These are phyloP conservation scores for Andricus quercusramuli DNA, from an alignment of 2,888 invertebrate genomes.

Conservation along the genomic window DNA sequence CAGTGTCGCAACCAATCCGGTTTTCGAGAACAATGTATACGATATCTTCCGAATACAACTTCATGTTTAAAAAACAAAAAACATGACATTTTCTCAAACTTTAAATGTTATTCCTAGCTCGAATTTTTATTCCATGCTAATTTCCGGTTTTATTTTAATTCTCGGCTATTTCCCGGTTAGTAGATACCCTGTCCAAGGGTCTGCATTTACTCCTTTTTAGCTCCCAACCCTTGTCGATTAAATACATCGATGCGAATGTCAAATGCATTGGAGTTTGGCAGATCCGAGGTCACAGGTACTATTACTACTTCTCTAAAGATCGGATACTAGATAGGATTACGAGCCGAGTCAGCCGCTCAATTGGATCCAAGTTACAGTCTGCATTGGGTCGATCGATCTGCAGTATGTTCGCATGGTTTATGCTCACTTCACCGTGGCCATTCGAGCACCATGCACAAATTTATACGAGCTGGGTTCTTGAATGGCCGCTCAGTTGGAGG, in stretches of 20 bases:
- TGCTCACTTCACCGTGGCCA: constrained; percentile 1
- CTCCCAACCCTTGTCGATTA: not conserved
- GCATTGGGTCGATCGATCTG: constrained; percentile 19
- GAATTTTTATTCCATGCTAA: no score
- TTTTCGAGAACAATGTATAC: no score
- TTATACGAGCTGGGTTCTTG: constrained; percentile 12
- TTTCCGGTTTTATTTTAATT: no score
- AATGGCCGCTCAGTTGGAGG: not conserved
- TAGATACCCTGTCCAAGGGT: no score
- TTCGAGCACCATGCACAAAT: constrained; percentile 9
- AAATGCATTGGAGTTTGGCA: not conserved
- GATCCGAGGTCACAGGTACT: not conserved
- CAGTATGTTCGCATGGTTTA: constrained; percentile 11
- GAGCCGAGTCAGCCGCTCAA: constrained; percentile 11
- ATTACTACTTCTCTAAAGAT: constrained; percentile 1
- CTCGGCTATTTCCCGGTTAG: no score
- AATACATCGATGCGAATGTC: not conserved
- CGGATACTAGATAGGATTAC: constrained; percentile 20
- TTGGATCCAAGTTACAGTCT: constrained; percentile 24
- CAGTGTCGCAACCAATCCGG: no score
- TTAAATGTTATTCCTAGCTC: no score
- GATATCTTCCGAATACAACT: no score
- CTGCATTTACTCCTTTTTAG: not conserved
- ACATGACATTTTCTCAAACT: no score
- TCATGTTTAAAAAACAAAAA: no score